Evolutionary conservation across 2,888 invertebrate genomes (phyloP).

Genomic region (Erannis defoliaria): DNA sequence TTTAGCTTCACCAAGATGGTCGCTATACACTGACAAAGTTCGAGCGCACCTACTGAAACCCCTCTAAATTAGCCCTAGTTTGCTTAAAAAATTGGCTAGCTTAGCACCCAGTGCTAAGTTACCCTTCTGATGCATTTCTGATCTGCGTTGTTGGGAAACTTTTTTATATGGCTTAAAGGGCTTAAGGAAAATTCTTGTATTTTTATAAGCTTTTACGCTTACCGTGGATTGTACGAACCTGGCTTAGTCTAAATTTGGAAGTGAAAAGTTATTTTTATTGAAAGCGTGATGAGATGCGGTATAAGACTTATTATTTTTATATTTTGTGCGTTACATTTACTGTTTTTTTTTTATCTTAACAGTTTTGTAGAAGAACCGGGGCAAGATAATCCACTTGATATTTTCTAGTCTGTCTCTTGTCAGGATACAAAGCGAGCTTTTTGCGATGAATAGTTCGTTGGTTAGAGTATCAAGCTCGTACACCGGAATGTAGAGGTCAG

Average conservation of each 20-base stretch:
- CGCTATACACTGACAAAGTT: no score
- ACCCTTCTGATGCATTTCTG: not conserved
- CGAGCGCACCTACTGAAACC: no score
- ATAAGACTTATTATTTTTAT: not conserved
- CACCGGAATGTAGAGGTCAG: no score
- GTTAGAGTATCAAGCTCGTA: no score
- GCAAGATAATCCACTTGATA: no score
- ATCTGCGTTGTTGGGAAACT: conserved; percentile 24
- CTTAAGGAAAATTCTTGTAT: conserved; percentile 26
- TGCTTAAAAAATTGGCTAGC: not conserved
- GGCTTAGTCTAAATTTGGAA: conserved; percentile 13
- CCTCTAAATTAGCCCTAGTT: no score
- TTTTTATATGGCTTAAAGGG: conserved; percentile 30
- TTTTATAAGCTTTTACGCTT: conserved; percentile 28
- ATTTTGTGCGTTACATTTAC: not conserved
- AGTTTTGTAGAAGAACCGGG: not conserved
- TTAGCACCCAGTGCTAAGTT: not conserved
- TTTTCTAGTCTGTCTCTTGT: no score
- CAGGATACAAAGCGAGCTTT: no score
- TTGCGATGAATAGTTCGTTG: no score
- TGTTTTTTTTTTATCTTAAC: not conserved
- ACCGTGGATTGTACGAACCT: conserved; percentile 9
- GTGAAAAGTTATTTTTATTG: conserved; percentile 12
- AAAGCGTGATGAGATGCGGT: conserved; percentile 1
- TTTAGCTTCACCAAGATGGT: no score